Conservation (phyloP, 1,140 invertebrate genomes). For the Magallana gigas region DNA sequence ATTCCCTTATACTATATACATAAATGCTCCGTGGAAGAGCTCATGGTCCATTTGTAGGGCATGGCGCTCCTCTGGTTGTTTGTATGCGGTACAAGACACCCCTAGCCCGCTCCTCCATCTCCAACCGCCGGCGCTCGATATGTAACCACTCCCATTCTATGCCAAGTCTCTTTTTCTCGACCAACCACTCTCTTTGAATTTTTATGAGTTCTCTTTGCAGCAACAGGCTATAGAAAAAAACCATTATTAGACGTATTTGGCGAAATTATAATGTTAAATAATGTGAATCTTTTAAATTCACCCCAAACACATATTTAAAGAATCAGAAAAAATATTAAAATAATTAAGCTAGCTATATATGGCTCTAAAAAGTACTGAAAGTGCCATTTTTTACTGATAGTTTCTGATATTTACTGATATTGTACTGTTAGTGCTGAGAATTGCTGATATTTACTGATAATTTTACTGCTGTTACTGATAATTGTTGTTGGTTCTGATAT, state of each 20-base stretch:
- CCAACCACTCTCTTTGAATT: not conserved
- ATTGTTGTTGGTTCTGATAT: too few species aligned
- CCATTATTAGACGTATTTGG: not conserved
- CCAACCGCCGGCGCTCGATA: not conserved
- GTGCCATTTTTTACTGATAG: too few species aligned
- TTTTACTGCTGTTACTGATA: too few species aligned
- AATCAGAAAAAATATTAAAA: not conserved
- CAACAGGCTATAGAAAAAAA: not conserved
- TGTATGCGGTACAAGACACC: not conserved
- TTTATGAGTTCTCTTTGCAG: not conserved
- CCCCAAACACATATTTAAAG: not conserved
- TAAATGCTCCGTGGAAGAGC: too few species aligned
- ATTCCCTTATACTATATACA: too few species aligned
- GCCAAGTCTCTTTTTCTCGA: not conserved
- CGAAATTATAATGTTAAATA: not conserved
- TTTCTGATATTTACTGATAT: too few species aligned
- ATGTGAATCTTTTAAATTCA: not conserved
- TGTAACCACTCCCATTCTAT: not conserved
- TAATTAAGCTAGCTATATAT: too few species aligned
- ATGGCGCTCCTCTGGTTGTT: too few species aligned
- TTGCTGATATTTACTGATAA: too few species aligned
- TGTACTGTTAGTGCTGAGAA: too few species aligned
- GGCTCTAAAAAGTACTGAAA: too few species aligned
- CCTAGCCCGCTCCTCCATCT: not conserved
- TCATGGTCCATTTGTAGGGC: too few species aligned